These are phyloP conservation scores for Mylabris phalerata DNA, from an alignment of 1,140 invertebrate species.

Conservation along the genomic window DNA sequence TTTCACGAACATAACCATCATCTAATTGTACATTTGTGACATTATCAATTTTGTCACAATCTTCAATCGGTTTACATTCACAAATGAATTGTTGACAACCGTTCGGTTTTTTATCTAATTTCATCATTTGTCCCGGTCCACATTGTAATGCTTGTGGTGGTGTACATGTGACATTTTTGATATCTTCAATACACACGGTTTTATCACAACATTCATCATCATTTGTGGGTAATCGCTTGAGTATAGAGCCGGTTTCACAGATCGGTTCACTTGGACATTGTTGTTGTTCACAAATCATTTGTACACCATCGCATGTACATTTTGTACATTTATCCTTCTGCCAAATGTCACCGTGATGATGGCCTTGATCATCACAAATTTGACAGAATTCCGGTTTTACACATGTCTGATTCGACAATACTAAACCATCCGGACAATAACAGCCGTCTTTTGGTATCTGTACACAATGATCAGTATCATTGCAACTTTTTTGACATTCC, in stretches of 20 bases:
- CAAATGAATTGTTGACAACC: conserved; percentile 64
- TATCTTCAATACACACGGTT: conserved; percentile 54
- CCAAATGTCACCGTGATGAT: conserved; percentile 49
- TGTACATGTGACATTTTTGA: neutral
- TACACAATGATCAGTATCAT: conserved; percentile 45
- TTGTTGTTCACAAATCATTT: conserved; percentile 50
- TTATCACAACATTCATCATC: conserved; percentile 59
- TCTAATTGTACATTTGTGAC: conserved; percentile 45
- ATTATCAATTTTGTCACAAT: conserved; percentile 51
- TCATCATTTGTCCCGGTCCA: conserved; percentile 60
- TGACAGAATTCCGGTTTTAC: conserved; percentile 53
- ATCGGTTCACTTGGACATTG: conserved; percentile 55
- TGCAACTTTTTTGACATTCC: conserved; percentile 63
- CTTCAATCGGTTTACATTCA: conserved; percentile 60
- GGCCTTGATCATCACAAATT: conserved; percentile 53
- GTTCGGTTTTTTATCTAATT: conserved; percentile 51
- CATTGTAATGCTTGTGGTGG: conserved; percentile 56
- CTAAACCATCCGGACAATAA: conserved; percentile 63
- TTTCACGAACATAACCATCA: conserved; percentile 45
- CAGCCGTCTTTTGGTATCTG: conserved; percentile 63
- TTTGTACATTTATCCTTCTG: conserved; percentile 63
- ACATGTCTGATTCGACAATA: conserved; percentile 53
- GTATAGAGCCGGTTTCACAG: conserved; percentile 48
- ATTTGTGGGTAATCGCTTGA: conserved; percentile 43
- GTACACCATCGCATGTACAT: conserved; percentile 58